These are phyloP conservation scores for Scomberomorus guttatus DNA, from an alignment of 2,797 vertebrate genomes.

Conservation along the genomic window DNA sequence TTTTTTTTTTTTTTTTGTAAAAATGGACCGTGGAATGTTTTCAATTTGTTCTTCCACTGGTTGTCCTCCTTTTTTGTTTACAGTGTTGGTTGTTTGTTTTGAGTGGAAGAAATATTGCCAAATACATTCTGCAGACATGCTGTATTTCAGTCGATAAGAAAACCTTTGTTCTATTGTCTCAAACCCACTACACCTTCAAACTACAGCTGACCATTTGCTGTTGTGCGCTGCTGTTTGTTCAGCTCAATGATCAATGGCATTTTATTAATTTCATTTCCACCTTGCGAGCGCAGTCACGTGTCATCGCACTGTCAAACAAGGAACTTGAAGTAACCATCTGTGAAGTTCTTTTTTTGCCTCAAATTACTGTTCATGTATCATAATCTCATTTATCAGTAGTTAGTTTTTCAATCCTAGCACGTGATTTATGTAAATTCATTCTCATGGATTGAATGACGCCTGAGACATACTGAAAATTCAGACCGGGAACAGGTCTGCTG, in stretches of 20 bases:
- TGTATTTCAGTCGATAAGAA: slow-evolving; percentile 81
- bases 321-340: slow-evolving; percentile 59
- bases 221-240: slow-evolving; percentile 44
- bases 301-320: slow-evolving; percentile 36
- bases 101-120: slow-evolving; percentile 89
- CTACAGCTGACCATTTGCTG: slow-evolving; percentile 41
- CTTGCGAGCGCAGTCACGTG: slow-evolving; percentile 23
- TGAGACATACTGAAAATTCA: slow-evolving; percentile 38
- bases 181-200: slow-evolving; percentile 37
- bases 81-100: slow-evolving; percentile 75
- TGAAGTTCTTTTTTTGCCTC: slow-evolving; percentile 51
- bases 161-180: slow-evolving; percentile 40
- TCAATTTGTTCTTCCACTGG: slow-evolving; percentile 71
- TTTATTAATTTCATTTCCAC: slow-evolving; percentile 34
- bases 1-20: slow-evolving; percentile 71
- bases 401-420: slow-evolving; percentile 37
- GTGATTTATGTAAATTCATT: slow-evolving; percentile 27
- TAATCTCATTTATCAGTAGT: slow-evolving; percentile 24
- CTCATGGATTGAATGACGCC: slow-evolving; percentile 17
- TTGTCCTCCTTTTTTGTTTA: slow-evolving; percentile 78
- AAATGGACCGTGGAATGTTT: slow-evolving; percentile 71
- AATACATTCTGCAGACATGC: slow-evolving; percentile 85
- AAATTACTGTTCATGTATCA: slow-evolving; percentile 39
- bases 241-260: slow-evolving; percentile 29
- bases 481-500: slow-evolving; percentile 38